Evolutionary conservation across 2,888 invertebrate species (phyloP), one percentile per base, ranked within the genome.

Genomic region (Pantelozetes paolii): DNA sequence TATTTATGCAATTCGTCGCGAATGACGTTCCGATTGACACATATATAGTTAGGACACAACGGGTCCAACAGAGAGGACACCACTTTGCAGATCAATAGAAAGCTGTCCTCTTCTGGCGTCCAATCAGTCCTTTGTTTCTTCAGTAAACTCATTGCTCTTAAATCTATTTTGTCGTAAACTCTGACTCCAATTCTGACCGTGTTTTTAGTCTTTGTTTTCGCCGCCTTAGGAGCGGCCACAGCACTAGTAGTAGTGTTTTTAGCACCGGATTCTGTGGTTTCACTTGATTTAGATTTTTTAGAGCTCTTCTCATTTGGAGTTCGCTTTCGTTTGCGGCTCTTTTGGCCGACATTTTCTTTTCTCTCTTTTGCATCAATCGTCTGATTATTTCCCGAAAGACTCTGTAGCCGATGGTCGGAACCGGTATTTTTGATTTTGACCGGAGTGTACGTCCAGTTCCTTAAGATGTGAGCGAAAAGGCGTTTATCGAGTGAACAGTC

Each of bases 31-130:
- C 77, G 78, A 42, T 77, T 74, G 23, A 82, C 82, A 64, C 75
- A 75, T 75, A 81, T 79, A 78, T 84, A 83, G 70, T 82, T 83
- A 8, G 82, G 82, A 0, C 80, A 81, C 76, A 79, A 83, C 3
- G 80, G 84, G 74, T 79, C 85, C 77, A 84, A 83, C 75, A 87
- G 86, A 74, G 85, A 80, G 76, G 85, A 84, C 0, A 88, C 88
- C 0, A 88, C 87, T 78, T 88, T 88, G 77, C 88, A 87, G 76
- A 90, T 84, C 64, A 89, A 82, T 2, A 91, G 80, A 73, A 89
- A 82, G 62, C 86, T 86, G 81, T 91, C 90, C 81, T 92, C 91
- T 48, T 85, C 83, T 0, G 85, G 80, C 9, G 85, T 84, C 90
- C 90, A 92, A 9, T 85, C 84, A 0, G 88, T 81, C 20, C 83